Conservation (phyloP, 2,113 vertebrate genomes). For the Fregata magnificens region DNA sequence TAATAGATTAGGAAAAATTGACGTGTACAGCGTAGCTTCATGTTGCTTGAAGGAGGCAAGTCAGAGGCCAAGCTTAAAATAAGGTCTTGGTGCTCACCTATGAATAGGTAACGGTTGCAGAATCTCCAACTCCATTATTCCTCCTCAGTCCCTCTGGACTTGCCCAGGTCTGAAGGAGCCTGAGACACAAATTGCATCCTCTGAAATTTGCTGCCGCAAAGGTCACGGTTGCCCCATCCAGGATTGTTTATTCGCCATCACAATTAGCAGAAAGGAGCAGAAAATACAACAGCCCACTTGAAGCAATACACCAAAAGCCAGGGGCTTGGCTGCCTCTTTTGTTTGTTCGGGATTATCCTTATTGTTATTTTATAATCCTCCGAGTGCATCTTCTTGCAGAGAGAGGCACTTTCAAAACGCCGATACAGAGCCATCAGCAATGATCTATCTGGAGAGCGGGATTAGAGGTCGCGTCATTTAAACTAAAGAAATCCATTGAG, state of each 20-base stretch:
- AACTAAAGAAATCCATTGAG: not conserved
- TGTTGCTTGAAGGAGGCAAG: not conserved
- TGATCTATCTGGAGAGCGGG: not conserved
- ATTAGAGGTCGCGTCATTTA: not conserved
- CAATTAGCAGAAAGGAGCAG: not conserved
- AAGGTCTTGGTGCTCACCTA: not conserved
- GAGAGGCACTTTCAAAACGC: not conserved
- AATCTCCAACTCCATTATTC: not conserved
- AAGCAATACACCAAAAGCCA: not conserved
- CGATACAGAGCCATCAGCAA: not conserved
- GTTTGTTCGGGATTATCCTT: not conserved
- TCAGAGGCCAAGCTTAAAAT: not conserved
- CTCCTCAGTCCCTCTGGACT: not conserved
- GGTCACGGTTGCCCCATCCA: not conserved
- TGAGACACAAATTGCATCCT: not conserved
- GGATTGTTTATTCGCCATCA: not conserved
- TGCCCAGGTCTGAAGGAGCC: not conserved
- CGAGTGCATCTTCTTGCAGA: not conserved
- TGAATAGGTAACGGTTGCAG: accelerated
- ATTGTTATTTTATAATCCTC: not conserved
- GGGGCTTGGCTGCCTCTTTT: not conserved
- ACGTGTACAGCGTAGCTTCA: not conserved
- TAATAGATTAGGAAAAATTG: not conserved
- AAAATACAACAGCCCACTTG: not conserved
- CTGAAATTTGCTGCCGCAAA: not conserved